These are phyloP conservation scores for Nannoperca obscura DNA, from an alignment of 2,797 vertebrate species.

Conservation along the genomic window DNA sequence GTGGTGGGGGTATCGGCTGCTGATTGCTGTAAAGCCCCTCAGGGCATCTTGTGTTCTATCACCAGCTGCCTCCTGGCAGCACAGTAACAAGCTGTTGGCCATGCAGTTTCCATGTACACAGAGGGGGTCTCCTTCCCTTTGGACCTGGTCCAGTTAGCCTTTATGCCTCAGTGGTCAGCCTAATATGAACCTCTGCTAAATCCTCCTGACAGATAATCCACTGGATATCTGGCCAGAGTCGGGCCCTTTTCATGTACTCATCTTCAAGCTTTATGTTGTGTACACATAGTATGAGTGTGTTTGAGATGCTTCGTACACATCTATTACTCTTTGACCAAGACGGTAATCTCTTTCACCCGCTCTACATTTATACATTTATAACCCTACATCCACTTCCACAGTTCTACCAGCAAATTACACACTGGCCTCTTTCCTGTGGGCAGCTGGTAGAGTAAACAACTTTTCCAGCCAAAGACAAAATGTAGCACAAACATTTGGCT, in stretches of 20 bases:
- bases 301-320: neutral
- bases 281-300: neutral
- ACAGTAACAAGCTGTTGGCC: slow-evolving; percentile 78
- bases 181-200: slow-evolving; percentile 72
- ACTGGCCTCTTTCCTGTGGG: slow-evolving; percentile 36
- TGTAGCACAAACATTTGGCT: slow-evolving; percentile 63
- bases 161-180: slow-evolving; percentile 74
- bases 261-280: slow-evolving; percentile 31
- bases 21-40: slow-evolving; percentile 78
- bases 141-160: slow-evolving; percentile 66
- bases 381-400: slow-evolving; percentile 14
- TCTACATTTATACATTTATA: slow-evolving; percentile 22
- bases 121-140: slow-evolving; percentile 69
- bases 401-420: slow-evolving; percentile 20
- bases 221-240: slow-evolving; percentile 39
- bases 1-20: slow-evolving; percentile 60
- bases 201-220: slow-evolving; percentile 58
- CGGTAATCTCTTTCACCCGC: slow-evolving; percentile 6
- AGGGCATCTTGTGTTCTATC: slow-evolving; percentile 76
- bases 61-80: slow-evolving; percentile 75
- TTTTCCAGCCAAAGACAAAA: slow-evolving; percentile 52
- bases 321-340: neutral
- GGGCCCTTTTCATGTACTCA: slow-evolving; percentile 44
- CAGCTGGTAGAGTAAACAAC: slow-evolving; percentile 64
- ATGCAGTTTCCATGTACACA: slow-evolving; percentile 76